phyloP scores from a whole-genome alignment of 35 echinoderm and acorn worm genomes.

The Ophioderma brevispina region DNA sequence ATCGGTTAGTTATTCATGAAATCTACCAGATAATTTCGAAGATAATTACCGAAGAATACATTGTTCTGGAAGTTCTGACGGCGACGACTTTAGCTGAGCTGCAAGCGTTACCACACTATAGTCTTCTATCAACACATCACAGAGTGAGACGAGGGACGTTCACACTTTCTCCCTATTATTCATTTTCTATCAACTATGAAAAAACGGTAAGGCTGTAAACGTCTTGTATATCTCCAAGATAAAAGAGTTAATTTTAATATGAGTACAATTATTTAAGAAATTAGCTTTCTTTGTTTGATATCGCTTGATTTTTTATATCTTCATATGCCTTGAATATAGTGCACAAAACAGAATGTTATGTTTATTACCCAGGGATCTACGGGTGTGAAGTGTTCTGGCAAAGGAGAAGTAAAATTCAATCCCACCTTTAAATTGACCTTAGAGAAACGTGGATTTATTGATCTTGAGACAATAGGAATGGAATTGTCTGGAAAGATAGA shows the following conservation, averaged over 20 bases:
- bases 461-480: not conserved
- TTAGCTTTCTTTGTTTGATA: too few relatives aligned
- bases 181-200: not conserved
- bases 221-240: too few relatives aligned
- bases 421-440: not conserved
- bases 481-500: not conserved
- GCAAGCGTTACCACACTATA: not conserved
- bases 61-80: not conserved
- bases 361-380: not conserved
- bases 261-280: too few relatives aligned
- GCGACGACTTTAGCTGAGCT: not conserved
- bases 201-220: not conserved
- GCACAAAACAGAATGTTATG: too few relatives aligned
- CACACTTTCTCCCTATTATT: not conserved
- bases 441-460: not conserved
- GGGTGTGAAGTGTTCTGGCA: not conserved
- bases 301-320: too few relatives aligned
- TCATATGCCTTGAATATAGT: too few relatives aligned
- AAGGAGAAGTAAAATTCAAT: not conserved
- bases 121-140: not conserved
- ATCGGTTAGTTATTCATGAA: too few relatives aligned
- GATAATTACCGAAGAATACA: not conserved
- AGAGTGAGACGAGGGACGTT: not conserved
- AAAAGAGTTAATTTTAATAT: too few relatives aligned
- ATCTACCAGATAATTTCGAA: not conserved